Evolutionary conservation across 2,797 vertebrate genomes (phyloP).

Genomic region (Phoeniculus purpureus): DNA sequence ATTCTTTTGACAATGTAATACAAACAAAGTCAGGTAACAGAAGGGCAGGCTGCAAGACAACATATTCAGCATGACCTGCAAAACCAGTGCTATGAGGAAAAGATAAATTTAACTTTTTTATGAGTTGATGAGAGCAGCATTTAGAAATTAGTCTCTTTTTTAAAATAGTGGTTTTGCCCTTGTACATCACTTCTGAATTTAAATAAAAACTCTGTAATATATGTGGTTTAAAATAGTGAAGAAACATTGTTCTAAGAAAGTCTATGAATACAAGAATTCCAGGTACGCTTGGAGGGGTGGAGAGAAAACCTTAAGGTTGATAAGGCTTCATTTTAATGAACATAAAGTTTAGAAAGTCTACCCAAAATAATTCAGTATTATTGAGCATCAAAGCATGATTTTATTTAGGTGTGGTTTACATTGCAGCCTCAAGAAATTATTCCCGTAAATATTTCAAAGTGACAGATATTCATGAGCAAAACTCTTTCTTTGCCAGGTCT

Average conservation of each 20-base stretch:
- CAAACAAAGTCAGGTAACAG: neutral
- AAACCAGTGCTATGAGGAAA: neutral
- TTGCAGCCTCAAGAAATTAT: neutral
- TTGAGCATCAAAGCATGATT: neutral
- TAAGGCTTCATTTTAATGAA: neutral
- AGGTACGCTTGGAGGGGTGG: neutral
- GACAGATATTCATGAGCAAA: neutral
- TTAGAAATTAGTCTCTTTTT: neutral
- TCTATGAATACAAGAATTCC: neutral
- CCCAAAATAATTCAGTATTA: neutral
- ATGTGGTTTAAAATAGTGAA: neutral
- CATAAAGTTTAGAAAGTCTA: neutral
- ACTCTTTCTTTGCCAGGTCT: neutral
- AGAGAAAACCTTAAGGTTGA: neutral
- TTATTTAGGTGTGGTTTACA: neutral
- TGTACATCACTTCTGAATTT: neutral
- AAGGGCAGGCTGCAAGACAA: neutral
- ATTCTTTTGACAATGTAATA: neutral
- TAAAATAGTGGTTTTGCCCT: neutral
- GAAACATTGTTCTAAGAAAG: neutral
- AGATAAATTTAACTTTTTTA: neutral
- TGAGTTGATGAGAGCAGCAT: accelerated
- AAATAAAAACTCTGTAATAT: neutral
- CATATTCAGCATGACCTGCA: neutral
- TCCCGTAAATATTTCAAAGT: neutral